Percentiles rank a stretch among this genome's conserved stretches.
Conservation (phyloP, 2,113 vertebrate genomes). For the Fregata magnificens region DNA sequence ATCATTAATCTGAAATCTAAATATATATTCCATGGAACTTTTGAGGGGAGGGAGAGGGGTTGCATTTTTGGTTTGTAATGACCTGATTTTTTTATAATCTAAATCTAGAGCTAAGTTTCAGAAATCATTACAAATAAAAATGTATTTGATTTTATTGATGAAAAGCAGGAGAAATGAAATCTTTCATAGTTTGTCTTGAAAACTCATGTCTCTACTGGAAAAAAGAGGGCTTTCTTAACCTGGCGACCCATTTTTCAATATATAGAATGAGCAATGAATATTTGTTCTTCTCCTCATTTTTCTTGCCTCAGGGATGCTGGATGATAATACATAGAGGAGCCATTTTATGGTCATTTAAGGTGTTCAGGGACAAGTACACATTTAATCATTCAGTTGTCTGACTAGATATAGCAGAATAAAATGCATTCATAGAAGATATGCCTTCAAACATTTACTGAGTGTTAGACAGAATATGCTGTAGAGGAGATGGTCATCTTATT, state of each 20-base stretch:
- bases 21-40: not conserved
- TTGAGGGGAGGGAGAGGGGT: not conserved
- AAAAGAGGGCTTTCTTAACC: not conserved
- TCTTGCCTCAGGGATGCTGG: not conserved
- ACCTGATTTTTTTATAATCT: not conserved
- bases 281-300: not conserved
- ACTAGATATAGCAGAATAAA: not conserved
- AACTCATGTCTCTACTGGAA: not conserved
- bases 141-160: not conserved
- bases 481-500: not conserved
- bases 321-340: not conserved
- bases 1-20: not conserved
- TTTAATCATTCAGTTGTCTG: constrained; percentile 17
- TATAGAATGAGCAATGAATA: not conserved
- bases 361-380: not conserved
- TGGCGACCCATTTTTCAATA: not conserved
- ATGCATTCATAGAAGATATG: not conserved
- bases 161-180: not conserved
- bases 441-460: not conserved
- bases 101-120: not conserved
- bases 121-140: not conserved
- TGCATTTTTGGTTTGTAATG: not conserved
- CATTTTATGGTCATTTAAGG: not conserved
- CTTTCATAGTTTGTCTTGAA: not conserved
- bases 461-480: not conserved